Evolutionary conservation across 2,797 vertebrate genomes (phyloP).

Genomic region (Mormyrops boulengeri): DNA sequence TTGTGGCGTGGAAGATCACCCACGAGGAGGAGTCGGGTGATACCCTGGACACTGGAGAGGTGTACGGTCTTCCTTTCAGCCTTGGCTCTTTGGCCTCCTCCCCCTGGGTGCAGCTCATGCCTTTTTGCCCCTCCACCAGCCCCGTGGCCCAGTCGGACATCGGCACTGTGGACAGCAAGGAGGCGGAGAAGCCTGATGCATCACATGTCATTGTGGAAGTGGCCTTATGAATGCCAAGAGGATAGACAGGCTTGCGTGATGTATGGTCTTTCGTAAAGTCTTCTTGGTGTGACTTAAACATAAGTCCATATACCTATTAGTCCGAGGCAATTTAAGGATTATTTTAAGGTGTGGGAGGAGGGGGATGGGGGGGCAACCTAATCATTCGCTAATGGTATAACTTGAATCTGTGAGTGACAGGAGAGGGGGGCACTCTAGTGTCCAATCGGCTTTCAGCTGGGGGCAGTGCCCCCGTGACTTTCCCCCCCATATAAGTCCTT

Average conservation of each 20-base stretch:
- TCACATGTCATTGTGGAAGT: constrained; percentile 46
- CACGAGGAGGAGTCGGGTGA: neutral
- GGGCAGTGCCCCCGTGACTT: neutral
- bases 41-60: neutral
- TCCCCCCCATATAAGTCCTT: neutral
- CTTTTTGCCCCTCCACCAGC: constrained; percentile 68
- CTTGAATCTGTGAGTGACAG: neutral
- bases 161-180: constrained; percentile 40
- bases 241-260: neutral
- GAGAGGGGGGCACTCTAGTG: neutral
- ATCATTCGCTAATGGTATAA: neutral
- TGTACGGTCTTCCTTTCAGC: constrained; percentile 2
- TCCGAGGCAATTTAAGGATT: neutral
- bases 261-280: neutral
- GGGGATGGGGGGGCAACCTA: neutral
- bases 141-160: constrained; percentile 29
- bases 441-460: neutral
- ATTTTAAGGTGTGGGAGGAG: neutral
- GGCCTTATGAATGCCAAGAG: constrained; percentile 8
- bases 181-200: constrained; percentile 39
- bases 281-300: neutral
- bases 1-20: neutral
- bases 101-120: constrained; percentile 33
- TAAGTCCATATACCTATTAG: neutral
- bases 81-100: neutral